phyloP scores from a whole-genome alignment of 2,888 invertebrate genomes.

The Nycteola revayana region DNA sequence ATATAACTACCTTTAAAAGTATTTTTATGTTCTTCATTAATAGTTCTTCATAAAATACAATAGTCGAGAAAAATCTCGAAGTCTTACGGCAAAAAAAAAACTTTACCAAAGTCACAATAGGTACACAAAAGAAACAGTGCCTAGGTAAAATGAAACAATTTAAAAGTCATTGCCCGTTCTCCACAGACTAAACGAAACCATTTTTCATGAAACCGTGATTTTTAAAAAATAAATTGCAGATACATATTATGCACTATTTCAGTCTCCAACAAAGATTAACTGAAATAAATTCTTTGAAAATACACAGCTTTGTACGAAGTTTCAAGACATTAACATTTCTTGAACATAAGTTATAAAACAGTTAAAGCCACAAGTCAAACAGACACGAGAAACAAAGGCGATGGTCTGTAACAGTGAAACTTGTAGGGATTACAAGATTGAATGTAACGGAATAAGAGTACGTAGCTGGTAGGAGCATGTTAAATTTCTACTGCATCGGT shows the following conservation, averaged over 20 bases:
- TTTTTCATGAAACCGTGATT: not conserved
- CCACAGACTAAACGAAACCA: slow-evolving; percentile 12
- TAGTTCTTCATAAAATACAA: no score
- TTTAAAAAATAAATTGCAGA: slow-evolving; percentile 22
- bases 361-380: slow-evolving; percentile 51
- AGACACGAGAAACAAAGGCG: slow-evolving; percentile 42
- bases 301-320: slow-evolving; percentile 24
- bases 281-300: slow-evolving; percentile 40
- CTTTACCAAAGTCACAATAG: no score
- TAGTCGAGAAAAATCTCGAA: no score
- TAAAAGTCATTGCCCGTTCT: not conserved
- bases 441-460: slow-evolving; percentile 19
- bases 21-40: no score
- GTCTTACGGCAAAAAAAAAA: no score
- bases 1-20: no score
- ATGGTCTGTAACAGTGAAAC: slow-evolving; percentile 30
- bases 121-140: no score
- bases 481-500: no score
- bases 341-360: slow-evolving; percentile 35
- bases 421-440: slow-evolving; percentile 37
- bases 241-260: slow-evolving; percentile 33
- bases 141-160: no score
- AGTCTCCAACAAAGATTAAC: slow-evolving; percentile 30
- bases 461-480: not conserved
- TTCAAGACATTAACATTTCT: slow-evolving; percentile 47